Evolutionary conservation across 2,888 invertebrate genomes (phyloP), one percentile per base, ranked within the genome.

Genomic region (Coelinius sp.): DNA sequence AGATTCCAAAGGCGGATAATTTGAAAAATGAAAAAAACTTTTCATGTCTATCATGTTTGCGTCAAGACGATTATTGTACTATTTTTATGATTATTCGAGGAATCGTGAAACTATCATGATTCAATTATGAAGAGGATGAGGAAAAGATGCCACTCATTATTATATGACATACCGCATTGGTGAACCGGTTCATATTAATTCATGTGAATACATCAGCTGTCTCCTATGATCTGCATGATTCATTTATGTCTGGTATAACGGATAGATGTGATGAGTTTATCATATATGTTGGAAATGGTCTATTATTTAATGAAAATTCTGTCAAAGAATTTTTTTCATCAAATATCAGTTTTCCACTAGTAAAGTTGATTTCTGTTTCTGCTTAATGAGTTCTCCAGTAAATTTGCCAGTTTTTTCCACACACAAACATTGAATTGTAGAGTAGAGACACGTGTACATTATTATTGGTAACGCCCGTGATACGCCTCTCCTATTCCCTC

Each of bases 381-480:
- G n/a, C n/a, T n/a, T n/a, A n/a, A n/a, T n/a, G n/a, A n/a, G n/a
- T n/a, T n/a, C n/a, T n/a, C n/a, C n/a, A n/a, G n/a, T n/a, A n/a
- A n/a, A n/a, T n/a, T 41, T 14, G 41, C n/a, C n/a, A 3, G 41
- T 5, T 8, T 41, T 41, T 41, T 41, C n/a, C 41, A 2, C 14
- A 41, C 14, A 41, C 14, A 41, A 41, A 12, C 14, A 10, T 22
- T 6, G 27, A 53, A 53, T 53, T 53, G 12, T 27, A n/a, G 12
- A 53, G n/a, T n/a, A 53, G 22, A 52, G 35, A 35, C 35, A n/a
- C 53, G 53, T 25, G 53, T 53, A 20, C n/a, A 41, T 41, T 59
- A 35, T 31, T 59, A 59, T 59, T 35, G 35, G 59, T 35, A 22
- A 59, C 59, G 59, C 59, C 59, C 59, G 31, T 10, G 12, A 59